Percentiles rank a stretch among this genome's conserved stretches.
These are phyloP conservation scores for Thalassarche chlororhynchos DNA, from an alignment of 2,113 vertebrate genomes.

Conservation along the genomic window DNA sequence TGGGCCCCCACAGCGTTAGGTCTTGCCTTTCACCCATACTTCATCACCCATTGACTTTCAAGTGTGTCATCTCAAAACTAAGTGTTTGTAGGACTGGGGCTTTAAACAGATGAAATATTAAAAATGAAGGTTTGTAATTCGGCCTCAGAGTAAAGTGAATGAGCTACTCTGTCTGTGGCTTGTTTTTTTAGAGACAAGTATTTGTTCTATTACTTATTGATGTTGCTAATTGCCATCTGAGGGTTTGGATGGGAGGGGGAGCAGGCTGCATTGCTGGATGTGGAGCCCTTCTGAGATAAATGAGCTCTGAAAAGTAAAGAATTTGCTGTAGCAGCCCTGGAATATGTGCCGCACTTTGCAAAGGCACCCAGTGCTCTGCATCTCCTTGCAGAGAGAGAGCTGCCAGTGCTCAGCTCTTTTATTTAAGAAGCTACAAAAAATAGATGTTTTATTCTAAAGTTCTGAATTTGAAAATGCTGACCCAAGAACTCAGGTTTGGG, in stretches of 20 bases:
- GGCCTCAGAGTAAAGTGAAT: not conserved
- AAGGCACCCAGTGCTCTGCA: not conserved
- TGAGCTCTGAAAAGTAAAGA: not conserved
- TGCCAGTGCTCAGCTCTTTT: not conserved
- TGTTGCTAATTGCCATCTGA: conserved; percentile 23
- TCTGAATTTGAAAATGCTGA: not conserved
- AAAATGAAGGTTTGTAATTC: not conserved
- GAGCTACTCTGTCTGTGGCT: not conserved
- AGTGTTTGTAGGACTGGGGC: not conserved
- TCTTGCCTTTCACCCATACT: not conserved
- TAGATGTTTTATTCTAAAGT: not conserved
- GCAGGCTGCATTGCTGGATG: not conserved
- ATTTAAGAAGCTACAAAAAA: not conserved
- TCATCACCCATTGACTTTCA: not conserved
- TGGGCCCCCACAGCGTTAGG: not conserved
- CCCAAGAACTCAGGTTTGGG: not conserved
- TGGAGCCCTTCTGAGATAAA: not conserved
- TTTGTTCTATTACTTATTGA: conserved; percentile 49
- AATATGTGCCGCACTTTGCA: not conserved
- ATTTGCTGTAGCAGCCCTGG: not conserved
- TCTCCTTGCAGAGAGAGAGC: not conserved
- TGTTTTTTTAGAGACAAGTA: not conserved
- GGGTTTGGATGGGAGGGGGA: not conserved
- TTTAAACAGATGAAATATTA: conserved; percentile 10
- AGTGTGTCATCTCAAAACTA: not conserved